Base-by-base conservation (phyloP, 1,140 invertebrate genomes). In the Eueides isabella region DNA sequence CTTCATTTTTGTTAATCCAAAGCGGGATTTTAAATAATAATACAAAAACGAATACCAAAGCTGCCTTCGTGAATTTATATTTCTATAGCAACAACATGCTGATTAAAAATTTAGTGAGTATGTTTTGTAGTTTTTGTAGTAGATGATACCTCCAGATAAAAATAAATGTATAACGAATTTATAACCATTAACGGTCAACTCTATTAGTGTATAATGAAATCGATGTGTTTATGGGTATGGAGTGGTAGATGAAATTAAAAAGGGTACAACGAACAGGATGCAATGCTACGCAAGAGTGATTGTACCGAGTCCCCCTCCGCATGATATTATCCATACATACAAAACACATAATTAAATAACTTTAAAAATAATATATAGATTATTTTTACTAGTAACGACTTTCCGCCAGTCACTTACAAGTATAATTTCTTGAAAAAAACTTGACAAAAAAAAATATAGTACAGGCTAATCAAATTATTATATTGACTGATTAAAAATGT, bases 231-330 rank as follows among this genome's bases (percentile, higher is more conserved):
- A 55, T 23, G 48, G 23, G 19, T 55, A 12, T 12, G 7, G 9
- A 14, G 23, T 19, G 48, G 48, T 26, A 55, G 48, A 55, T 55
- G 48, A 55, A 55, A 26, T 55, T 55, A 23, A 74, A 72, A 63
- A 65, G 38, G 31, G 71, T 72, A 35, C 23, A 61, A 61, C 66
- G 72, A 73, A 84, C 80, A 85, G 82, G 82, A 88, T 84, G 78
- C 72, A 67, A 78, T 80, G 86, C 85, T 80, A 83, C 83, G 86
- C 82, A 81, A 85, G 67, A 83, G 67, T 77, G 85, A 72, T 71
- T 74, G 69, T 67, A 81, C 72, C 82, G 79, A 82, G 80, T 84
- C 73, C 78, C 78, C 73, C 70, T 74, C 31, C 66, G 66, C 66
- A 44, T 55, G 0, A 12, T 26, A 55, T 55, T 55, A 55, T 26